Base-by-base conservation (phyloP, 1,140 invertebrate genomes). In the Ditylenchus dipsaci region DNA sequence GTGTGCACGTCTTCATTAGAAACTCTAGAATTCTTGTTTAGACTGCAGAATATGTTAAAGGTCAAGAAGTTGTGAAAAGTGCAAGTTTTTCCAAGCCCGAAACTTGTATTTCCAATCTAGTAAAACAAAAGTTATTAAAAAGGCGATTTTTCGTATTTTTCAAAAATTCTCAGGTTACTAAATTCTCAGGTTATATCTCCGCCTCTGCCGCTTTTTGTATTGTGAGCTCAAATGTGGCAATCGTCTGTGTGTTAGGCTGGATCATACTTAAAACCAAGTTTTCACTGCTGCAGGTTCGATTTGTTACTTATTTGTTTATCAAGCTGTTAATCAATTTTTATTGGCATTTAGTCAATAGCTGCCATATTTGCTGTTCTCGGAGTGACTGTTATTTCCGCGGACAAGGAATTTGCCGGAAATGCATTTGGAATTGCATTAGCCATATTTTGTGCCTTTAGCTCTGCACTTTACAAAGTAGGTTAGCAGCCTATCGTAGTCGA, bases 391-490 rank as follows among this genome's bases (percentile, higher is more conserved):
- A 80, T 83, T 63, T 82, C 78, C 13, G 38, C 73, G 57, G 77
- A 80, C 68, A 63, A 58, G 45, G 59, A 77, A 69, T 78, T 66
- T 66, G 67, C 65, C 60, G 75, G 72, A 17, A 77, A 62, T 63
- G 33, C 33, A 33, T 63, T 75, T 5, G 82, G 66, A 49, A 74
- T 81, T n/a, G 27, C 42, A 33, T 63, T 79, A 13, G 77, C 73
- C 9, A 53, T 79, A 30, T 49, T 78, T 23, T 79, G 77, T 7
- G 73, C 79, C 19, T 49, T 79, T 23, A 63, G 68, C 49, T 80
- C 80, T 3, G 78, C 79, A 0, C 67, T 79, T 49, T 81, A 81
- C 65, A 81, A 81, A 66, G 79, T 80, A 29, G 8, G 58, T 66
- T 26, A 21, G 1, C 3, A 38, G 33, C 11, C 11, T 38, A 38